These are phyloP conservation scores for Nomada fabriciana DNA, from an alignment of 2,888 invertebrate genomes.

Conservation along the genomic window DNA sequence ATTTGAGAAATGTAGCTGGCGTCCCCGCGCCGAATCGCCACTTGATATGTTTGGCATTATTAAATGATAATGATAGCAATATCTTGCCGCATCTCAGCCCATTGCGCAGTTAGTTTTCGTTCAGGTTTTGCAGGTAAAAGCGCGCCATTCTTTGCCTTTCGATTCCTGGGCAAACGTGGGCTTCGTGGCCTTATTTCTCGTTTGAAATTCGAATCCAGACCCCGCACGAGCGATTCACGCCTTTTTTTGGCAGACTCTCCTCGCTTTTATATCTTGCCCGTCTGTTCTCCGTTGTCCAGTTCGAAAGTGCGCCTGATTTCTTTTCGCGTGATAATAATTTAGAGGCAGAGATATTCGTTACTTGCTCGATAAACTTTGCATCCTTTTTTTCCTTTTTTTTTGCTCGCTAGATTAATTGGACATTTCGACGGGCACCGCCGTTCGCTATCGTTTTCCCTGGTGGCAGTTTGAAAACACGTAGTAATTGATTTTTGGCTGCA, in stretches of 20 bases:
- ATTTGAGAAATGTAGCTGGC: too few species aligned
- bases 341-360: not conserved
- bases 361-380: conserved; percentile 2
- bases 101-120: conserved; percentile 16
- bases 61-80: conserved; percentile 28
- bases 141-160: conserved; percentile 37
- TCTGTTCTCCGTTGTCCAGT: not conserved
- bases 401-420: conserved; percentile 13
- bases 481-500: conserved; percentile 4
- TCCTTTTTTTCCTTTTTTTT: too few species aligned
- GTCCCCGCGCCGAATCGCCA: too few species aligned
- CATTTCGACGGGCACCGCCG: not conserved
- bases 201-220: conserved; percentile 30
- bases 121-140: conserved; percentile 28
- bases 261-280: not conserved
- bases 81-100: conserved; percentile 37
- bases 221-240: conserved; percentile 16
- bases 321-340: not conserved
- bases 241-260: not conserved
- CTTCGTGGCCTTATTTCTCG: conserved; percentile 5
- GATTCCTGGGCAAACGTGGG: conserved; percentile 28
- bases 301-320: not conserved
- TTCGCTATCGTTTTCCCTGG: not conserved
- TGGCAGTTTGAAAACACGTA: not conserved
- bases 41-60: not conserved